Percentiles rank a stretch among this genome's conserved stretches.
These are phyloP conservation scores for Drosophila kanekoi DNA, from an alignment of 2,888 invertebrate species.

Conservation along the genomic window DNA sequence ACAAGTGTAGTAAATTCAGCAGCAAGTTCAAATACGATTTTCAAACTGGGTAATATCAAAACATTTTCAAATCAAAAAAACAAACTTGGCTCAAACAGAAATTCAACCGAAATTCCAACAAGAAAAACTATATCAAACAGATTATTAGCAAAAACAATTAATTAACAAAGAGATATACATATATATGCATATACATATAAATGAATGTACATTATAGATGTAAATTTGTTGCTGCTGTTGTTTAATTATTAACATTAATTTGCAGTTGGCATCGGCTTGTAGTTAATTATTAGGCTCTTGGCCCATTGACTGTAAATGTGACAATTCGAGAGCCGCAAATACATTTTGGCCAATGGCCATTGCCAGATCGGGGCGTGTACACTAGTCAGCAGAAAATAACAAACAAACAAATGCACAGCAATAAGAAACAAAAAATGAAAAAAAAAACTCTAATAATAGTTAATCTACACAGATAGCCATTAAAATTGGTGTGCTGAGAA, in stretches of 20 bases:
- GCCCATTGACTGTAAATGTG: slow-evolving; percentile 48
- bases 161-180: slow-evolving; percentile 34
- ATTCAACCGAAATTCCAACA: background rate
- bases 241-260: slow-evolving; percentile 39
- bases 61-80: slow-evolving; percentile 1
- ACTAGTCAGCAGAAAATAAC: background rate
- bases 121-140: background rate
- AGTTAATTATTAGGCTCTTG: slow-evolving; percentile 50
- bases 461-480: slow-evolving; percentile 55
- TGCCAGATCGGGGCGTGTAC: slow-evolving; percentile 8
- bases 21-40: slow-evolving; percentile 9
- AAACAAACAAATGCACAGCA: slow-evolving; percentile 15
- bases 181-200: background rate
- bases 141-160: slow-evolving; percentile 16
- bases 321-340: slow-evolving; percentile 47
- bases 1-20: slow-evolving; percentile 28
- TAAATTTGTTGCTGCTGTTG: slow-evolving; percentile 1
- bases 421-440: background rate
- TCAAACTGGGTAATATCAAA: background rate
- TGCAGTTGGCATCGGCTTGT: slow-evolving; percentile 29
- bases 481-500: slow-evolving; percentile 34
- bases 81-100: background rate
- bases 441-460: slow-evolving; percentile 58
- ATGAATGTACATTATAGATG: background rate
- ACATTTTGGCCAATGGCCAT: slow-evolving; percentile 54